Conservation (phyloP, 1,140 invertebrate species). For the Tetragnatha versicolor region DNA sequence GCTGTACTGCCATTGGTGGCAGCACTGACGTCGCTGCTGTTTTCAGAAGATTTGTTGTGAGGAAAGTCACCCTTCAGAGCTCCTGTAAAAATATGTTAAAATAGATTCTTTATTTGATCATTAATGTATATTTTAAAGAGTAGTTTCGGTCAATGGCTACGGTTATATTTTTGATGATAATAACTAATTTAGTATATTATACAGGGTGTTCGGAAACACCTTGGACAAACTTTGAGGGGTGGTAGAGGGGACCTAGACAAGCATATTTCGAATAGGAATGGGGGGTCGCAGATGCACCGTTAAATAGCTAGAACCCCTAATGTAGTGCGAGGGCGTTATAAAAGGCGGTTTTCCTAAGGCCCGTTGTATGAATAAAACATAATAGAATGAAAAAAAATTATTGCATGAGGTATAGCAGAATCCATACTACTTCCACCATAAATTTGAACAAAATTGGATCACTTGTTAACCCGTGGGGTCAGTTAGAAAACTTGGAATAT, state of each 20-base stretch:
- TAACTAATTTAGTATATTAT: neutral
- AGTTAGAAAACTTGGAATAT: no score
- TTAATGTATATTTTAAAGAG: neutral
- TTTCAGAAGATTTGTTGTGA: neutral
- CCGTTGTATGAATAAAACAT: no score
- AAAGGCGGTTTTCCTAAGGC: no score
- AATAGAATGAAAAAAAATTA: no score
- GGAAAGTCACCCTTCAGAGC: slow-evolving; percentile 10
- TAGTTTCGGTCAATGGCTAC: neutral
- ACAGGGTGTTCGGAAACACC: neutral
- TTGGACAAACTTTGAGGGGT: neutral
- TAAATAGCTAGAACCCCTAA: no score
- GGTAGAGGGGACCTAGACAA: neutral
- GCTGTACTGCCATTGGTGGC: neutral
- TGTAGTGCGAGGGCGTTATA: no score
- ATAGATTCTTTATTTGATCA: neutral
- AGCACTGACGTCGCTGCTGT: neutral
- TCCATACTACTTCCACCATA: no score
- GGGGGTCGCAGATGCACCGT: neutral
- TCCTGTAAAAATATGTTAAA: neutral
- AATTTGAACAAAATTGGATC: no score
- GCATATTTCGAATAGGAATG: neutral
- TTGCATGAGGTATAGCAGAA: no score
- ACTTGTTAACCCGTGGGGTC: no score
- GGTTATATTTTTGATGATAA: neutral